Evolutionary conservation across 2,888 invertebrate genomes (phyloP), one percentile per base, ranked within the genome.

Genomic region (Hyposoter dolosus): DNA sequence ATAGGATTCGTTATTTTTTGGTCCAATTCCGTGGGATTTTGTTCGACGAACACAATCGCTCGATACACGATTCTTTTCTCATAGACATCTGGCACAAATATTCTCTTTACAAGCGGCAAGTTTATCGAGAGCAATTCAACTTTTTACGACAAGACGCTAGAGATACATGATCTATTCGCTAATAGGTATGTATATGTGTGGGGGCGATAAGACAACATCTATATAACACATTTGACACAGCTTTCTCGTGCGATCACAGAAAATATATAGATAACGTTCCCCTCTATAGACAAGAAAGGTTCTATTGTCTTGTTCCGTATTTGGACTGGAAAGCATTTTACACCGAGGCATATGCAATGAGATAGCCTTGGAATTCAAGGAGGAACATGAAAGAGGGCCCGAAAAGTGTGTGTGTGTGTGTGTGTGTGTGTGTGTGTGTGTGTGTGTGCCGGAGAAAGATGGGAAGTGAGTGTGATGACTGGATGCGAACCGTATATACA

Each of bases 401-500:
- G 35, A 72, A 53, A 53, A 76, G 35, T 47, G 12, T 63, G n/a
- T 45, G 63, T 47, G 45, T 45, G 28, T 56, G 53, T 56, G 53
- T 23, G 3, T 23, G 19, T 19, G 56, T 23, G 9, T n/a, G 9
- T 12, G 15, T 19, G 10, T 10, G 12, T 19, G 76, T 47, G 47
- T 50, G 45, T 15, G 12, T 23, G 76, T 47, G 63, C 35, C 10
- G 19, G 47, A 76, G 43, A 56, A 40, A 15, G 56, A 15, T 15
- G 19, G 23, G 10, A 71, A 19, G 56, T 53, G n/a, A 47, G 19
- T 28, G 50, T 63, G 76, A 82, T 50, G 56, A 82, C 47, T 45
- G 63, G 35, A 23, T 60, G 75, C 28, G 43, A 63, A 63, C 60
- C n/a, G 45, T 69, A 69, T 69, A 69, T 63, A 76, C 71, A 47